phyloP scores from a whole-genome alignment of 2,113 vertebrate species.

The Mesoclemmys tuberculata region DNA sequence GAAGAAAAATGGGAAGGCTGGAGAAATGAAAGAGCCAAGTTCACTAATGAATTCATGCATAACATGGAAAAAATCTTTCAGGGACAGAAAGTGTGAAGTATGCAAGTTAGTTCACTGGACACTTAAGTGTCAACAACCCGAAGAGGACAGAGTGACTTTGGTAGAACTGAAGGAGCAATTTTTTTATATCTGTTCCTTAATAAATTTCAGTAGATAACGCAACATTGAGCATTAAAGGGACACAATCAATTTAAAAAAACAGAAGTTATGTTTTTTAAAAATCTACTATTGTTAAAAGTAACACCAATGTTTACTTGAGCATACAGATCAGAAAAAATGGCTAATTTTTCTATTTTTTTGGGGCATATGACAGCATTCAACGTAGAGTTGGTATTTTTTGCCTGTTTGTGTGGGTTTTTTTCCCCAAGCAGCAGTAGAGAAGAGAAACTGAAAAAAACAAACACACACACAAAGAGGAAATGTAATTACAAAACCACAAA shows the following conservation, averaged over 20 bases:
- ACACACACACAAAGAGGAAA: background rate
- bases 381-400: background rate
- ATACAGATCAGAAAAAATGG: background rate
- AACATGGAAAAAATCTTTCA: background rate
- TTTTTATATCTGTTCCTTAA: background rate
- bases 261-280: background rate
- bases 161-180: background rate
- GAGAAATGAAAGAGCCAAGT: background rate
- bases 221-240: background rate
- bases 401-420: background rate
- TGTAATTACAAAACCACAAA: background rate
- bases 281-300: background rate
- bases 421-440: background rate
- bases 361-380: background rate
- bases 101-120: background rate
- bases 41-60: background rate
- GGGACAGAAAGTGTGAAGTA: rapidly evolving
- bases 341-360: background rate
- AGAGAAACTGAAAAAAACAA: background rate
- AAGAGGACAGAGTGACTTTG: background rate
- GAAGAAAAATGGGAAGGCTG: background rate
- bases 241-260: background rate
- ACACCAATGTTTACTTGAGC: background rate
- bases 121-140: background rate
- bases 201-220: background rate